phyloP scores from a whole-genome alignment of 2,797 vertebrate species.

The Pseudomugil tenellus region DNA sequence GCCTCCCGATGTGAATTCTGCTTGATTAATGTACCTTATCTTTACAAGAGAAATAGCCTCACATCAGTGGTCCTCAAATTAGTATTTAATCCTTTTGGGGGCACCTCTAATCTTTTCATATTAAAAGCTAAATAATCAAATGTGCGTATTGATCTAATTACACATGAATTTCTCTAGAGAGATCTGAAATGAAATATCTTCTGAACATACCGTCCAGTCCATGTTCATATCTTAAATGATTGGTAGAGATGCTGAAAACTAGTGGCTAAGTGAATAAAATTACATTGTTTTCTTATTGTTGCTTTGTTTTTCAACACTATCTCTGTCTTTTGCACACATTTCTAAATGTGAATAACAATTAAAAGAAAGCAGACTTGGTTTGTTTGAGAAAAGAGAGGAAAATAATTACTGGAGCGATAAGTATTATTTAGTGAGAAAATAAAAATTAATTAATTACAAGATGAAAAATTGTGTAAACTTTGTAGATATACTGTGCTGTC shows the following conservation, averaged over 20 bases:
- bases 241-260: constrained; percentile 7
- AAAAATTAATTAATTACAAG: too few relatives aligned
- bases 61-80: constrained; percentile 83
- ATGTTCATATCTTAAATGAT: constrained; percentile 29
- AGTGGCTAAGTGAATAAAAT: background rate
- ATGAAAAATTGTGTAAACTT: too few relatives aligned
- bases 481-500: too few relatives aligned
- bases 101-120: constrained; percentile 95
- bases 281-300: background rate
- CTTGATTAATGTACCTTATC: constrained; percentile 92
- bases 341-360: background rate
- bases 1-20: constrained; percentile 87
- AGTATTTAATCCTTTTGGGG: constrained; percentile 86
- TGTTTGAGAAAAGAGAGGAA: background rate
- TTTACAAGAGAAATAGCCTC: constrained; percentile 90
- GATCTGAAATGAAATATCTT: constrained; percentile 56
- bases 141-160: constrained; percentile 96
- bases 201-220: constrained; percentile 31
- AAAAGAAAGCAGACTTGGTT: background rate
- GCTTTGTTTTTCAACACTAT: background rate
- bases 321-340: background rate
- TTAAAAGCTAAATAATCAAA: constrained; percentile 94
- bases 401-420: too few relatives aligned
- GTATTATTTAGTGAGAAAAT: too few relatives aligned
- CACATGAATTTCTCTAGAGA: constrained; percentile 82